Conservation (phyloP, 2,888 invertebrate species). For the Cactoblastis cactorum region DNA sequence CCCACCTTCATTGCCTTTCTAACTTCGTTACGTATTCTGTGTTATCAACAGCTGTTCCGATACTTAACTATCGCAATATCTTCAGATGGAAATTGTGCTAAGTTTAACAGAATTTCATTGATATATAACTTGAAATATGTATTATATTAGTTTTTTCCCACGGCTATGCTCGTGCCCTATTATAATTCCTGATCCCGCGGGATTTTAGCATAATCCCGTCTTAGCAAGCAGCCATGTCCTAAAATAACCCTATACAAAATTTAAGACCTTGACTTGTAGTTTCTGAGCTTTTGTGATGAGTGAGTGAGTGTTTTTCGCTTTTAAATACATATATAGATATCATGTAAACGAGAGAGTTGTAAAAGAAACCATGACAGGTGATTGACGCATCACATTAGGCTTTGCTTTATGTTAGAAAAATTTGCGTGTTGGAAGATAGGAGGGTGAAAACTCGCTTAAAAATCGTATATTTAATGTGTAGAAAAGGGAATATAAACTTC, state of each 20-base stretch:
- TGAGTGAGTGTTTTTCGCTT: too few species aligned
- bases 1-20: neutral
- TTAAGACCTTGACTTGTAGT: too few species aligned
- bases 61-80: slow-evolving; percentile 1
- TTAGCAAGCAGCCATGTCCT: too few species aligned
- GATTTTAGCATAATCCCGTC: too few species aligned
- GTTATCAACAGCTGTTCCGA: slow-evolving; percentile 9
- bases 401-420: slow-evolving; percentile 4
- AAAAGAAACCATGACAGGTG: slow-evolving; percentile 5
- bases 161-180: too few species aligned
- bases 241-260: too few species aligned
- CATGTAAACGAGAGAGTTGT: neutral
- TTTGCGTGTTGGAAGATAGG: neutral
- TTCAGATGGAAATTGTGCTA: neutral
- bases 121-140: neutral
- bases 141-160: too few species aligned
- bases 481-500: too few species aligned
- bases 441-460: neutral
- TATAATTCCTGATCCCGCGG: too few species aligned
- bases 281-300: too few species aligned
- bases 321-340: too few species aligned
- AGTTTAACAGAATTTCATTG: neutral
- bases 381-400: slow-evolving; percentile 9
- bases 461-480: neutral
- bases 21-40: neutral